Base-by-base conservation (phyloP, 2,888 invertebrate species). In the Dichetophora obliterata region DNA sequence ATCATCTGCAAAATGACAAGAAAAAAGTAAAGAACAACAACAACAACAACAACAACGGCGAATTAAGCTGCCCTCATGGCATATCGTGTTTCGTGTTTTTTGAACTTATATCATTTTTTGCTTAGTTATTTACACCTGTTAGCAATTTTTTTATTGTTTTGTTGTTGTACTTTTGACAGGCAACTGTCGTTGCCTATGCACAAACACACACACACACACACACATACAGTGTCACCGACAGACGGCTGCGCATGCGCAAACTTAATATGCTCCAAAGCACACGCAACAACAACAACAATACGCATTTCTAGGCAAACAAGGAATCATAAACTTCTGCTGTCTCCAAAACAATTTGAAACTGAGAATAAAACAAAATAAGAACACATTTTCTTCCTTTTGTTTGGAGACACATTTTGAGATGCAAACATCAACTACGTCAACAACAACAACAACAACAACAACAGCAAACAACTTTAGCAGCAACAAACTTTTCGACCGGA, bases 1-100 rank as follows among this genome's bases (percentile, higher is more conserved):
- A 71, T 37, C 61, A 66, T 37, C 68, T 27, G 34, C 75, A 75
- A 52, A 63, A 65, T 50, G 54, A 57, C 68, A 27, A 50, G 66
- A 75, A 52, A 63, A 63, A 63, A 24, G 80, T 82, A 80, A 50
- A 48, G 19, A 52, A 77, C 78, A 78, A 78, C 73, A 83, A 77
- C 74, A 50, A 50, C 57, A 75, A 57, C 59, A 63, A 63, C 75
- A 75, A 52, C 65, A 65, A 61, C 19, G 27, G 22, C 54, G 54
- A 14, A 70, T 70, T 54, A 54, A 71, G 71, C 57, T 57, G 71
- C 57, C 57, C 57, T 71, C 57, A 57, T 75, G 70, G 61, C 66
- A 69, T 70, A 66, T 66, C 75, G 59, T 75, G 65, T 71, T 75
- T 71, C 65, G 57, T 75, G 72, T 76, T 75, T 59, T n/a, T 70